Percentiles rank a stretch among this genome's conserved stretches.
phyloP scores from a whole-genome alignment of 2,888 invertebrate species.

The Hypomecis atomaria region DNA sequence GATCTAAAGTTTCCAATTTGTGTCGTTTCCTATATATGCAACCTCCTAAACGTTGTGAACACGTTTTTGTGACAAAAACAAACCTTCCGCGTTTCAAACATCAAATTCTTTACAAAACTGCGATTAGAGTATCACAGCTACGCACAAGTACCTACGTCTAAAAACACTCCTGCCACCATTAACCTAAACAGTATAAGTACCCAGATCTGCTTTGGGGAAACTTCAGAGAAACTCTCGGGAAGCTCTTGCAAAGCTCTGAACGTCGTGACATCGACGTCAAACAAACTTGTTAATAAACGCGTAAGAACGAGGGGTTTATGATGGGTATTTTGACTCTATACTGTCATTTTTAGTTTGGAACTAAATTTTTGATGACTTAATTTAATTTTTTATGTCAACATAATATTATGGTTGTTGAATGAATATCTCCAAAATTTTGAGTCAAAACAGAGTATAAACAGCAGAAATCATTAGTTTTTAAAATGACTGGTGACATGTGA shows the following conservation, averaged over 20 bases:
- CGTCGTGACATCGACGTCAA: slow-evolving; percentile 41
- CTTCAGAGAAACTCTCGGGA: slow-evolving; percentile 42
- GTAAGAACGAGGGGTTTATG: slow-evolving; percentile 32
- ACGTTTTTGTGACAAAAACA: too few relatives aligned
- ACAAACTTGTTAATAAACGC: slow-evolving; percentile 51
- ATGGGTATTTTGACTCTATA: slow-evolving; percentile 12
- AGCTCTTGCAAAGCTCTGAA: slow-evolving; percentile 41
- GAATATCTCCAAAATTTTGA: too few relatives aligned
- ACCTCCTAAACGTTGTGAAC: too few relatives aligned
- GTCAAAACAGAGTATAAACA: too few relatives aligned
- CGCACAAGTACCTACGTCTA: slow-evolving; percentile 6
- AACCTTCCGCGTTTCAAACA: neutral
- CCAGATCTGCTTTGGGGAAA: slow-evolving; percentile 37
- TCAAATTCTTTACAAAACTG: neutral
- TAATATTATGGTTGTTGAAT: too few relatives aligned
- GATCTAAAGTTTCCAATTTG: too few relatives aligned
- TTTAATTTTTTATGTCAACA: too few relatives aligned
- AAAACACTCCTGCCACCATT: slow-evolving; percentile 40
- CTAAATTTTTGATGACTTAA: too few relatives aligned
- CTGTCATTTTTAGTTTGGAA: too few relatives aligned
- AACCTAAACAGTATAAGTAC: slow-evolving; percentile 45
- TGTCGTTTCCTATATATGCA: too few relatives aligned
- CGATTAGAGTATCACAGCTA: slow-evolving; percentile 1
- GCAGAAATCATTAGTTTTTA: too few relatives aligned
- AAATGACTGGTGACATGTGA: too few relatives aligned